Conservation (phyloP, 2,113 vertebrate genomes). For the Coptodon bakossiorum region DNA sequence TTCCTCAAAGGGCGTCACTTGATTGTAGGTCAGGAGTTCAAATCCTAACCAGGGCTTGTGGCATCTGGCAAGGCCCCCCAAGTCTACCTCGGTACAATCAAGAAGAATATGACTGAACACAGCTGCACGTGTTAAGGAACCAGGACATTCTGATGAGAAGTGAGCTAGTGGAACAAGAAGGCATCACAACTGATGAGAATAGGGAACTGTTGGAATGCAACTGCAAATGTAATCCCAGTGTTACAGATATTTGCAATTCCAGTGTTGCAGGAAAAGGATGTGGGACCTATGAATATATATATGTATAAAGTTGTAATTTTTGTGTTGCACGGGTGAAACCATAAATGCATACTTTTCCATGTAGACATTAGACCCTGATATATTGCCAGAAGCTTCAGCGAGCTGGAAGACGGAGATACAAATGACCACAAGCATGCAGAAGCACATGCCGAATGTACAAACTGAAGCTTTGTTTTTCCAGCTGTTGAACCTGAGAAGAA, state of each 20-base stretch:
- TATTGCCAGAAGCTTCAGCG: not conserved
- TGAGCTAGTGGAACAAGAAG: not conserved
- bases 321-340: not conserved
- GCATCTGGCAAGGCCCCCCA: not conserved
- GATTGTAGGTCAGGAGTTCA: not conserved
- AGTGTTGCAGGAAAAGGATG: not conserved
- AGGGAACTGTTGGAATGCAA: not conserved
- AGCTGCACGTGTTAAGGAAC: not conserved
- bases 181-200: not conserved
- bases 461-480: slow-evolving; percentile 1
- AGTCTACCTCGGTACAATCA: not conserved
- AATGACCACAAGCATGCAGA: not conserved
- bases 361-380: not conserved
- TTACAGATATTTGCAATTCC: not conserved
- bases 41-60: not conserved
- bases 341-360: not conserved
- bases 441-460: not conserved
- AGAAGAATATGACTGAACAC: not conserved
- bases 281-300: not conserved
- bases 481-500: slow-evolving; percentile 14
- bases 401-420: not conserved
- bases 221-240: not conserved
- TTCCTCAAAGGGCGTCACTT: not conserved
- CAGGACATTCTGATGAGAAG: not conserved
- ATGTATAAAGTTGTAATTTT: not conserved